phyloP scores from a whole-genome alignment of 2,113 vertebrate species.

The Phalacrocorax pelagicus region DNA sequence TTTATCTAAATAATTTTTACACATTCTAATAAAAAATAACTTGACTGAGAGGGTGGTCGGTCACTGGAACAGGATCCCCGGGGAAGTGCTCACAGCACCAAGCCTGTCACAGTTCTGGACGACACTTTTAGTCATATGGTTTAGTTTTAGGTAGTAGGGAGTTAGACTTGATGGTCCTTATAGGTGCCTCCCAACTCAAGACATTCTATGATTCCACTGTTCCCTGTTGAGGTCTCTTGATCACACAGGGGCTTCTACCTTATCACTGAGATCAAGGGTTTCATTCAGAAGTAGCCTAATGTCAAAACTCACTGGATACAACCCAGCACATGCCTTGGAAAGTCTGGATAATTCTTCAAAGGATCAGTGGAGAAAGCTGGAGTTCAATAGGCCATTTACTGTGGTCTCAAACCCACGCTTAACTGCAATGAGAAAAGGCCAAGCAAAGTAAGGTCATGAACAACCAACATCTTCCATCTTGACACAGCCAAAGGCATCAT shows the following conservation, averaged over 20 bases:
- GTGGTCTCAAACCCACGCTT: background rate
- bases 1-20: background rate
- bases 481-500: background rate
- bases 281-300: background rate
- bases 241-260: background rate
- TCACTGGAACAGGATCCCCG: background rate
- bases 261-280: background rate
- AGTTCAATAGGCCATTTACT: background rate
- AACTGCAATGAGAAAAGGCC: background rate
- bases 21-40: background rate
- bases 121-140: background rate
- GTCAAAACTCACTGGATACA: background rate
- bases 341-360: background rate
- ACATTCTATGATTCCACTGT: background rate
- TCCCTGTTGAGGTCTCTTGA: background rate
- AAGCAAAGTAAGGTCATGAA: background rate
- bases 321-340: background rate
- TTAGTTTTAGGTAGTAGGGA: background rate
- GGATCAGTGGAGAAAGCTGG: background rate
- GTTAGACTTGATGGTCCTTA: background rate
- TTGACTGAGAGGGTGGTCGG: background rate
- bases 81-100: background rate
- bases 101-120: background rate
- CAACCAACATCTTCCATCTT: background rate
- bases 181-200: background rate